Conservation (phyloP, 2,888 invertebrate genomes). For the Cabera pusaria region DNA sequence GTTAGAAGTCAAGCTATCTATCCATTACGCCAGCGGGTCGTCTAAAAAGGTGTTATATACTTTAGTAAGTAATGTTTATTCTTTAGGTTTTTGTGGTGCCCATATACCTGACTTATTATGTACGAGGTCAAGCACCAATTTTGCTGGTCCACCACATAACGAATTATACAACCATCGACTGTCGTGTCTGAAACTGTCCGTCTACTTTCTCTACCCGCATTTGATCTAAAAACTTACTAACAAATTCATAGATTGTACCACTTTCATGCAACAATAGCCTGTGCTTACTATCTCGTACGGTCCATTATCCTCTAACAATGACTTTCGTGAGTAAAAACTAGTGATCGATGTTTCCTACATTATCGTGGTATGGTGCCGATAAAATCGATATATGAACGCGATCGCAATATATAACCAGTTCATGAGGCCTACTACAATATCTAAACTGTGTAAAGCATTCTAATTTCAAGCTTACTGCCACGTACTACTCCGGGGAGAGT, state of each 20-base stretch:
- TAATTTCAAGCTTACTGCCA: too few relatives aligned
- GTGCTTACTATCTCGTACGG: conserved; percentile 14
- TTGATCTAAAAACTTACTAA: conserved; percentile 36
- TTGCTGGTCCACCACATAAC: too few relatives aligned
- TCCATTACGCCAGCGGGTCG: too few relatives aligned
- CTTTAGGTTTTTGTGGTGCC: too few relatives aligned
- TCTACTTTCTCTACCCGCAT: conserved; percentile 39
- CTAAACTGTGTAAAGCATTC: too few relatives aligned
- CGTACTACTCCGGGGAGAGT: too few relatives aligned
- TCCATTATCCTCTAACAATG: conserved; percentile 21
- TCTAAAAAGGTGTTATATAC: too few relatives aligned
- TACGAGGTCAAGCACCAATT: too few relatives aligned
- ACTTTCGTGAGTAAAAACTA: conserved; percentile 31
- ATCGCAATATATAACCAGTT: conserved; percentile 26
- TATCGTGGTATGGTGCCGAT: conserved; percentile 34
- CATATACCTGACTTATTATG: too few relatives aligned
- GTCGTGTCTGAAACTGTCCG: conserved; percentile 22
- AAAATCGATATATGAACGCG: conserved; percentile 34
- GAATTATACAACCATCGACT: conserved; percentile 18
- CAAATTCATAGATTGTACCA: conserved; percentile 32
- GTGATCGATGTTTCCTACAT: conserved; percentile 43
- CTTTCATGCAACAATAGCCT: conserved; percentile 8
- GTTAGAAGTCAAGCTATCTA: too few relatives aligned
- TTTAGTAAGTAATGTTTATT: too few relatives aligned
- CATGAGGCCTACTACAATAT: too few relatives aligned